phyloP scores from a whole-genome alignment of 2,888 invertebrate species.

The Polymixis flavicincta region DNA sequence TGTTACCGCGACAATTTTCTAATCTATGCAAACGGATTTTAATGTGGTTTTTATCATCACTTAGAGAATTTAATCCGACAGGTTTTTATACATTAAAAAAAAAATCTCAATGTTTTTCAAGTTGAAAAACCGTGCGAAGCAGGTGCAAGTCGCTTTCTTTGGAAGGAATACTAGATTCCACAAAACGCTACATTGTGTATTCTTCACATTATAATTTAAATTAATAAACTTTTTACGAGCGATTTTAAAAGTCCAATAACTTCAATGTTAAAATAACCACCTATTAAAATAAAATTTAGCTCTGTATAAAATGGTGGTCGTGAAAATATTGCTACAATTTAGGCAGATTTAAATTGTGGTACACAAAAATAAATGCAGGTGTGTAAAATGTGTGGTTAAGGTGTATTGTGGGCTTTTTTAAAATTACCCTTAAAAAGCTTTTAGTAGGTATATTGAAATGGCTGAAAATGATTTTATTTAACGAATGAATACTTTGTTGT shows the following conservation, averaged over 20 bases:
- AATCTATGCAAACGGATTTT: background rate
- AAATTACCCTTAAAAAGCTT: constrained; percentile 3
- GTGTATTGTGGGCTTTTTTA: background rate
- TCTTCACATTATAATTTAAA: background rate
- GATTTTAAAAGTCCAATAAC: background rate
- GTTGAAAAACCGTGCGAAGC: too few species aligned
- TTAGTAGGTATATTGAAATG: background rate
- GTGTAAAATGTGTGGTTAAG: background rate
- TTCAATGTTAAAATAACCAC: background rate
- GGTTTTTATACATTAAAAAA: too few species aligned
- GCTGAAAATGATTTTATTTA: constrained; percentile 7
- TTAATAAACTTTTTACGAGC: background rate
- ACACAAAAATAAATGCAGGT: constrained; percentile 12
- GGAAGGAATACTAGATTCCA: too few species aligned
- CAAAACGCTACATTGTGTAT: too few species aligned
- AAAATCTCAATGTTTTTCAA: too few species aligned
- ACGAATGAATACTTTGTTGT: background rate
- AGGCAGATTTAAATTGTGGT: constrained; percentile 18
- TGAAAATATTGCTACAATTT: constrained; percentile 28
- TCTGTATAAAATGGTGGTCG: constrained; percentile 13
- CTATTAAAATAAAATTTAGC: constrained; percentile 18
- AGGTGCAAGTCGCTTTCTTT: too few species aligned
- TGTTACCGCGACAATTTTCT: too few species aligned
- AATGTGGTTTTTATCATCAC: background rate
- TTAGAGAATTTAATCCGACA: background rate